phyloP scores from a whole-genome alignment of 2,797 vertebrate species.

The Graptemys geographica region DNA sequence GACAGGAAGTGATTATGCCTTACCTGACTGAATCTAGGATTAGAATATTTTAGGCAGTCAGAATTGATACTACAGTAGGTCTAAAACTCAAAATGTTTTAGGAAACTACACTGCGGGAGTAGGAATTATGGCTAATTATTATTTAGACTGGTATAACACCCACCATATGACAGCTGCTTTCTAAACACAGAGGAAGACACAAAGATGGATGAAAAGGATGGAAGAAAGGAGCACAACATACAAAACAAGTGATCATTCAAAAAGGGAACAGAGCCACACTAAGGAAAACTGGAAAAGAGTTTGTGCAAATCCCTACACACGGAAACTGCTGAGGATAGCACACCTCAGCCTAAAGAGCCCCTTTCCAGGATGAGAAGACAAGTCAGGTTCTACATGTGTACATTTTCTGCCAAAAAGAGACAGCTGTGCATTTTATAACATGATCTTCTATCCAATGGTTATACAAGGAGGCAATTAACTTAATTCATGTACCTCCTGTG shows the following conservation, averaged over 20 bases:
- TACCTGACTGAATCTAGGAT: background rate
- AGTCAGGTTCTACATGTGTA: background rate
- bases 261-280: background rate
- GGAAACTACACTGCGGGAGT: background rate
- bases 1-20: background rate
- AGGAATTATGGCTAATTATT: background rate
- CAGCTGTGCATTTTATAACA: background rate
- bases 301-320: background rate
- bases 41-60: background rate
- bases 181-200: background rate
- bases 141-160: background rate
- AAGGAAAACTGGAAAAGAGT: background rate
- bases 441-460: background rate
- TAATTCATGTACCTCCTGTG: background rate
- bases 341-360: background rate
- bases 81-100: background rate
- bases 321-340: background rate
- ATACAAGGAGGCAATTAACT: background rate
- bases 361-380: background rate
- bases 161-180: background rate
- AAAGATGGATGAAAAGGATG: background rate
- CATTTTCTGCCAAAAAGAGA: background rate
- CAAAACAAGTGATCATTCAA: background rate
- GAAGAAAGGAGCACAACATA: background rate
- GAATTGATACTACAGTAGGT: background rate